Base-by-base conservation (phyloP, 2,888 invertebrate species). In the Acrobasis consociella region DNA sequence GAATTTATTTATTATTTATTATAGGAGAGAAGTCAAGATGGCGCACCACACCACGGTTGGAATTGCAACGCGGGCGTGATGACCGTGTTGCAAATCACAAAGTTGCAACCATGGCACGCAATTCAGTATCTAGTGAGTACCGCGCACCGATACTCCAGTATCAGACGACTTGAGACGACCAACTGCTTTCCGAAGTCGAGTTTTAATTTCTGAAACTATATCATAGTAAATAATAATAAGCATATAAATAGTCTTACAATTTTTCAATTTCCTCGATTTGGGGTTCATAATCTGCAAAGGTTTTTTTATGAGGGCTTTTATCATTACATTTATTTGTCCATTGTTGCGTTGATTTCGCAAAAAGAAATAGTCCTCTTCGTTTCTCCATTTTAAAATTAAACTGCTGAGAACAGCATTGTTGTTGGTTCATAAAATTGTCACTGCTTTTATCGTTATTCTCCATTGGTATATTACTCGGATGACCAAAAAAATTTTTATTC, bases 261-360 rank as follows among this genome's bases (percentile, higher is more conserved):
- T 55, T 62, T 15, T 58, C 50, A 31, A 62, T 39, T 17, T 51
- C 49, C 22, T 62, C 60, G 8, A 60, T 9, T n/a, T 51, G 60
- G 16, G 58, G 58, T 49, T 31, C 37, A 5, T 37, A 39, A 1
- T 3, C 22, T 59, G 31, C n/a, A 31, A 31, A 31, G 0, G 15
- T 22, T 46, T 58, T 17, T 11, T 13, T 38, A 9, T 49, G 39
- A 17, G 39, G 17, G 9, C 17, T 39, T 42, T 51, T 51, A 17
- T 60, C 56, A 11, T 51, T 37, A 38, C 50, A 49, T 31, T 49
- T 62, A 51, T 51, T 60, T 8, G 13, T 52, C 60, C 60, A 60
- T 42, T 51, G 51, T 60, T 60, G 51, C 10, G 60, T 60, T n/a
- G 60, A 52, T 22, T 60, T 60, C 9, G 60, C 51, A 39, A 51